Base-by-base conservation (phyloP, 1,140 invertebrate genomes). In the Lamellibrachia luymesi region DNA sequence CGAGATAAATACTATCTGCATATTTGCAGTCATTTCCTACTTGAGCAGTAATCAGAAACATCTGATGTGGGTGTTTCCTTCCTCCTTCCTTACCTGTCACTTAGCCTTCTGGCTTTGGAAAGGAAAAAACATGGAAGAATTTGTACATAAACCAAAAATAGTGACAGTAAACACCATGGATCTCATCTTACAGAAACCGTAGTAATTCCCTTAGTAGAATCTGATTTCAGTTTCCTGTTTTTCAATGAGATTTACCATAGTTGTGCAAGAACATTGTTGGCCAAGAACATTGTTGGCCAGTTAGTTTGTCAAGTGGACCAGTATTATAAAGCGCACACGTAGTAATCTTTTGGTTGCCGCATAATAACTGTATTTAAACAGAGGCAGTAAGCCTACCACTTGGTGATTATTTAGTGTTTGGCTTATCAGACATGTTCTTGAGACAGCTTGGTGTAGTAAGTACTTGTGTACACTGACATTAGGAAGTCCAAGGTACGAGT, bases 391-490 rank as follows among this genome's bases (percentile, higher is more conserved):
- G 64, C 64, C 64, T 22, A 80, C 64, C 64, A 80, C 64, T 80
- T 80, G 64, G 64, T 80, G 64, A 80, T 80, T 80, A 80, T 80
- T 80, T 80, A 80, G 64, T 80, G 64, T 22, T 80, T 80, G 64
- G 1, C 64, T 80, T 80, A 80, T 80, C 64, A 80, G 64, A 80
- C 64, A 80, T 80, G 64, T 6, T 80, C 64, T 80, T 10, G 8
- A 80, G 64, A 80, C 64, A 80, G 64, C 64, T 80, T 80, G 64
- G 64, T 22, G 6, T 56, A 56, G 64, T 80, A 80, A 80, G 64
- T 80, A 80, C 64, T 80, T 80, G 64, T 80, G 5, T 80, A 80
- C 13, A 80, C 64, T 80, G 64, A 80, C 64, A 22, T 22, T 4
- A 80, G 64, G 64, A 80, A 80, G 64, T 22, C 17, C 64, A 80